phyloP scores from a whole-genome alignment of 2,797 vertebrate species.

The Pangasius macronema region DNA sequence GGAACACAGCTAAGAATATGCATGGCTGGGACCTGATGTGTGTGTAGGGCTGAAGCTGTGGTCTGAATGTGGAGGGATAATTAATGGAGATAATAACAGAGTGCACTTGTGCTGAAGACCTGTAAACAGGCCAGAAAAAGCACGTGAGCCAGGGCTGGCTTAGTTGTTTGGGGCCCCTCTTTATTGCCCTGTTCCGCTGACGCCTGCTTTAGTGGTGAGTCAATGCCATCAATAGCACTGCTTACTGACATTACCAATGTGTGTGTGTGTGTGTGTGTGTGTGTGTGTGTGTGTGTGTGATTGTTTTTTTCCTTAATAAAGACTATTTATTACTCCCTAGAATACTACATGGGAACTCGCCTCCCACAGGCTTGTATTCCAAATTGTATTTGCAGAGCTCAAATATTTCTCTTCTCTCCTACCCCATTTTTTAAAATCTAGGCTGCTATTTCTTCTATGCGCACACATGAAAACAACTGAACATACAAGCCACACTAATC shows the following conservation, averaged over 20 bases:
- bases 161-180: slow-evolving; percentile 54
- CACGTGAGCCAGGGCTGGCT: slow-evolving; percentile 66
- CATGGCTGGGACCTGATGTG: slow-evolving; percentile 32
- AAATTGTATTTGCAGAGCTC: slow-evolving; percentile 62
- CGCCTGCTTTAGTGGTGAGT: slow-evolving; percentile 63
- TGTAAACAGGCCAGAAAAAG: slow-evolving; percentile 72
- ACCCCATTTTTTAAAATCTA: neutral
- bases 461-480: neutral
- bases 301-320: slow-evolving; percentile 69
- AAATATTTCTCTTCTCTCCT: slow-evolving; percentile 37
- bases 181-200: slow-evolving; percentile 71
- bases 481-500: neutral
- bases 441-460: neutral
- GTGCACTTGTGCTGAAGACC: slow-evolving; percentile 41
- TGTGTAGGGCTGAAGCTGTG: slow-evolving; percentile 42
- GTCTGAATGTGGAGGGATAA: slow-evolving; percentile 68
- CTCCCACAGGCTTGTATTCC: slow-evolving; percentile 54
- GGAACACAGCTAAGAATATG: slow-evolving; percentile 9
- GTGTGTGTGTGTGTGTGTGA: neutral
- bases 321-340: slow-evolving; percentile 68
- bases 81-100: slow-evolving; percentile 66
- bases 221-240: slow-evolving; percentile 65
- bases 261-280: slow-evolving; percentile 34
- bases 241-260: slow-evolving; percentile 55
- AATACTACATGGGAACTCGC: slow-evolving; percentile 52